Percentiles rank a stretch among this genome's conserved stretches.
These are phyloP conservation scores for Malurus melanocephalus DNA, from an alignment of 2,113 vertebrate genomes.

Conservation along the genomic window DNA sequence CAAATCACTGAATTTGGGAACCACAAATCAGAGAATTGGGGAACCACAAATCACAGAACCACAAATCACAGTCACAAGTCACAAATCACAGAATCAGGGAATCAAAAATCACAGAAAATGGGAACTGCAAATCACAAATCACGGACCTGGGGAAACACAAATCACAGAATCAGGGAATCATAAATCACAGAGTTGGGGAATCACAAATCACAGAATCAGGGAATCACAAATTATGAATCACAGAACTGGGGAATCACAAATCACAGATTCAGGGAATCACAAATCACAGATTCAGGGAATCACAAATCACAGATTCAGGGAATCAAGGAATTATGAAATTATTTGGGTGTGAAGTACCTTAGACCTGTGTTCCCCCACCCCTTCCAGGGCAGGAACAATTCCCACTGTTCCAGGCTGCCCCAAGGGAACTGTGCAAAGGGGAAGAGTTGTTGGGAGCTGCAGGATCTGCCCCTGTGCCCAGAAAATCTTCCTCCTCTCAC, in stretches of 20 bases:
- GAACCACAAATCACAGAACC: too few species aligned
- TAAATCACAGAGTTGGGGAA: rapidly evolving
- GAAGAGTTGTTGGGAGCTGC: rapidly evolving
- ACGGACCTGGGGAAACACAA: too few species aligned
- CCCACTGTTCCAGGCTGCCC: neutral
- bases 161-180: neutral
- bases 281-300: rapidly evolving
- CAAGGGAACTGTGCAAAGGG: neutral
- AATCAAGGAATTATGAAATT: neutral
- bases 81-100: neutral
- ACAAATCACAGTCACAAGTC: too few species aligned
- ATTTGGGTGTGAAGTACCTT: neutral
- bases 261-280: rapidly evolving
- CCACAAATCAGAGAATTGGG: too few species aligned
- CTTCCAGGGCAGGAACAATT: neutral
- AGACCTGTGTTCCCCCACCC: rapidly evolving
- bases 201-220: rapidly evolving
- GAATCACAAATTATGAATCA: rapidly evolving
- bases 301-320: neutral
- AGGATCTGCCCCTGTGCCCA: rapidly evolving
- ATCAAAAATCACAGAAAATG: too few species aligned
- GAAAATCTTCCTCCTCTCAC: neutral
- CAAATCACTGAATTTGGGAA: too few species aligned
- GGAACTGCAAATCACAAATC: too few species aligned
- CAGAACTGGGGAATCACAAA: too few species aligned